Conservation (phyloP, 2,888 invertebrate species). For the Nomada goodeniana region DNA sequence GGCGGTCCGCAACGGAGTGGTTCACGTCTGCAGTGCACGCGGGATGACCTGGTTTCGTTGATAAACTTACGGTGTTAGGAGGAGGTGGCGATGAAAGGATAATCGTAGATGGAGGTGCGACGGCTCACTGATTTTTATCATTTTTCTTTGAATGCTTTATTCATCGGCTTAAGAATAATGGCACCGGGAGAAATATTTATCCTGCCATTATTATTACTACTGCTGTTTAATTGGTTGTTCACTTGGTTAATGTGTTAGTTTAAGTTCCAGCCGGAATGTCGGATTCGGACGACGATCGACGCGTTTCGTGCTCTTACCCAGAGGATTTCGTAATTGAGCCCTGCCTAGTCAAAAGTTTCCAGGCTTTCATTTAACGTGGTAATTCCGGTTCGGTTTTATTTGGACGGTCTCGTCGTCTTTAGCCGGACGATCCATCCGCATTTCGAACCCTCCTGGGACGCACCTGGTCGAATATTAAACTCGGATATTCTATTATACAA, state of each 20-base stretch:
- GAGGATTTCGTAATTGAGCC: conserved; percentile 7
- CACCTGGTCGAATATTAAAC: conserved; percentile 38
- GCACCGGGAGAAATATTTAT: too few species aligned
- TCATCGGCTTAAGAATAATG: too few species aligned
- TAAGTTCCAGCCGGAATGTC: background rate
- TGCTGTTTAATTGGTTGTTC: too few species aligned
- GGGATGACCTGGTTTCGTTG: too few species aligned
- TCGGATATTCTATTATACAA: background rate
- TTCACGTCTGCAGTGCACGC: too few species aligned
- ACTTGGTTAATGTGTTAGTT: background rate
- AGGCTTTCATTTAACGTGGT: conserved; percentile 63
- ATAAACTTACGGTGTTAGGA: too few species aligned
- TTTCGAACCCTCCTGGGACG: conserved; percentile 29
- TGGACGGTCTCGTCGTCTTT: conserved; percentile 31
- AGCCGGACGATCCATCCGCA: conserved; percentile 41
- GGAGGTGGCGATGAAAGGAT: too few species aligned
- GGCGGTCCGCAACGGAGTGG: background rate
- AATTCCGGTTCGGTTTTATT: conserved; percentile 53
- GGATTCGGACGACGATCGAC: conserved; percentile 7
- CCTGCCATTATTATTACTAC: too few species aligned
- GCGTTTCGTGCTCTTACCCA: background rate
- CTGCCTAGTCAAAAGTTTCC: conserved; percentile 20
- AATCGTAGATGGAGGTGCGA: too few species aligned
- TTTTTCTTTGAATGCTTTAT: too few species aligned
- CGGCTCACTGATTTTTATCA: too few species aligned